Evolutionary conservation across 2,888 invertebrate species (phyloP).

Genomic region (Platycnemis pennipes): DNA sequence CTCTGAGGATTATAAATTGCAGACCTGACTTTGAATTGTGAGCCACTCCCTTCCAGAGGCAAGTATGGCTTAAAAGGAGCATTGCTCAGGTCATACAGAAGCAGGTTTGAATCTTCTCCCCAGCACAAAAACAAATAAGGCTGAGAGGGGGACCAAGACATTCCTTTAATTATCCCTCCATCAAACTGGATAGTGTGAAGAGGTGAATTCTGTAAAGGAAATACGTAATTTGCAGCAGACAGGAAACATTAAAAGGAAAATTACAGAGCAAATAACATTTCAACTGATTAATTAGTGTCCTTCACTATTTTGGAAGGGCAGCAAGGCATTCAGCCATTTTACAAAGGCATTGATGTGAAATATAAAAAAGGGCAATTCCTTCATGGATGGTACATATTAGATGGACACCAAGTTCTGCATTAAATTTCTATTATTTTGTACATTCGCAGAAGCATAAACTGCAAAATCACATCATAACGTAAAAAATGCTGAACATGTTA

Average conservation of each 20-base stretch:
- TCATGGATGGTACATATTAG: too few relatives aligned
- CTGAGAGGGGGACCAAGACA: constrained; percentile 43
- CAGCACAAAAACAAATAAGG: constrained; percentile 42
- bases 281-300: neutral
- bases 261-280: neutral
- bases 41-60: constrained; percentile 1
- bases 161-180: constrained; percentile 38
- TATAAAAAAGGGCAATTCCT: too few relatives aligned
- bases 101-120: constrained; percentile 13
- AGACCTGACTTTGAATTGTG: constrained; percentile 24
- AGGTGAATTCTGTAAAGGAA: constrained; percentile 25
- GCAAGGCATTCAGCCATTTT: too few relatives aligned
- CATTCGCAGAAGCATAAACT: too few relatives aligned
- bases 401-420: too few relatives aligned
- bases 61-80: neutral
- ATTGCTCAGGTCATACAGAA: constrained; percentile 11
- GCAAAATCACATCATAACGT: too few relatives aligned
- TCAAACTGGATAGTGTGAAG: constrained; percentile 17
- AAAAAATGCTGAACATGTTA: too few relatives aligned
- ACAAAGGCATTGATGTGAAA: too few relatives aligned
- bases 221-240: too few relatives aligned
- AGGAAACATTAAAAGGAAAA: too few relatives aligned
- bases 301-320: too few relatives aligned
- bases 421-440: too few relatives aligned
- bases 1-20: constrained; percentile 38